phyloP scores from a whole-genome alignment of 2,888 invertebrate species.

The Rotaria magnacalcarata region DNA sequence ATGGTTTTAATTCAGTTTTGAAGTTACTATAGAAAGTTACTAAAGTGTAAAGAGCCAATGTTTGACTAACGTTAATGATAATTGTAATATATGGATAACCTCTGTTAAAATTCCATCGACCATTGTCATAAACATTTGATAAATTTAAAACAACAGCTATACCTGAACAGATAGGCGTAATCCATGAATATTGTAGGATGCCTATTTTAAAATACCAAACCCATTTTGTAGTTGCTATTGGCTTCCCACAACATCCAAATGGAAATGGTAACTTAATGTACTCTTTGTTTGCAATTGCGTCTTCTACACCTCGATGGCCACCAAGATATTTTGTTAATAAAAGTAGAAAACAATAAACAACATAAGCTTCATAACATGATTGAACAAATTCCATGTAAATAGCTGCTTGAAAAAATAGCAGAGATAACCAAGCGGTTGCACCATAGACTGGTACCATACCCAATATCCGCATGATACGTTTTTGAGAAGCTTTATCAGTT shows the following conservation, averaged over 20 bases:
- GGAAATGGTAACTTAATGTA: slow-evolving; percentile 47
- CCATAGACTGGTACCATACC: slow-evolving; percentile 98
- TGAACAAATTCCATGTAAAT: slow-evolving; percentile 86
- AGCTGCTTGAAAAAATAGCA: slow-evolving; percentile 77
- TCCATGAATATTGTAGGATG: slow-evolving; percentile 4
- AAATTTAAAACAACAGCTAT: slow-evolving; percentile 68
- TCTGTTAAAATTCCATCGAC: slow-evolving; percentile 73
- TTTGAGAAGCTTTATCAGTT: slow-evolving; percentile 28
- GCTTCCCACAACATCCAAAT: slow-evolving; percentile 77
- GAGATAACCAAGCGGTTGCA: slow-evolving; percentile 83
- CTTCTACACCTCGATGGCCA: slow-evolving; percentile 36
- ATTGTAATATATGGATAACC: slow-evolving; percentile 85
- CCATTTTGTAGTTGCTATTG: not conserved
- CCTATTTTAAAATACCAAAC: slow-evolving; percentile 23
- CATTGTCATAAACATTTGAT: slow-evolving; percentile 80
- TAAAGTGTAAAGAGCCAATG: slow-evolving; percentile 85
- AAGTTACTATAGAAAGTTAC: slow-evolving; percentile 87
- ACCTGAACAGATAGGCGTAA: not conserved
- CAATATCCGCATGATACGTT: slow-evolving; percentile 68
- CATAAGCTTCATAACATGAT: slow-evolving; percentile 95
- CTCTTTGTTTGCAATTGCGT: slow-evolving; percentile 13
- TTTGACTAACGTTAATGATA: slow-evolving; percentile 84
- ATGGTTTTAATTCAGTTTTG: slow-evolving; percentile 76
- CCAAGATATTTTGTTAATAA: slow-evolving; percentile 34
- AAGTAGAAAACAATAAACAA: slow-evolving; percentile 79